A percentile compares a stretch with the other conserved stretches of the same genome.
phyloP scores from a whole-genome alignment of 2,888 invertebrate genomes.

The Polietes domitor region DNA sequence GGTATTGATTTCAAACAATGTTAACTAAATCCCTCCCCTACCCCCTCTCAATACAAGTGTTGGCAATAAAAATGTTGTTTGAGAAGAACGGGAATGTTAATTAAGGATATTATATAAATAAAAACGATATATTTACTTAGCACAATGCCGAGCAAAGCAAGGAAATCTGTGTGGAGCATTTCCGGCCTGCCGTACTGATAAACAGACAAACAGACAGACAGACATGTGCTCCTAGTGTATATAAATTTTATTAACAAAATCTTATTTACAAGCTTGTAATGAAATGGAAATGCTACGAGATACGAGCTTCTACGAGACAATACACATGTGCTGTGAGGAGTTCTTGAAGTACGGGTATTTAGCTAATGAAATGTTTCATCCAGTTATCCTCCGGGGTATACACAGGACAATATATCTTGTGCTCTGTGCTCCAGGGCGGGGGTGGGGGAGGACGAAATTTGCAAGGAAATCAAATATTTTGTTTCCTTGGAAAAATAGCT shows the following conservation, averaged over 20 bases:
- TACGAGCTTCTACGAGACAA: not conserved
- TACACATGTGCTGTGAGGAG: not conserved
- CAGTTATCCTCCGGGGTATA: not conserved
- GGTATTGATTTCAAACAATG: not conserved
- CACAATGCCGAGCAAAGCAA: not conserved
- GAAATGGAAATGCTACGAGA: not conserved
- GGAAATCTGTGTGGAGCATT: slow-evolving; percentile 9
- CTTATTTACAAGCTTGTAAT: not conserved
- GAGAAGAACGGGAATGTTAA: slow-evolving; percentile 21
- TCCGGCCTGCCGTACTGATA: not conserved
- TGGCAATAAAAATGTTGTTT: slow-evolving; percentile 5
- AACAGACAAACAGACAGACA: slow-evolving; percentile 1
- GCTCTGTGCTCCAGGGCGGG: no score
- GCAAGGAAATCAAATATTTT: not conserved
- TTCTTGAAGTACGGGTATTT: not conserved
- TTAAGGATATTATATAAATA: slow-evolving; percentile 31
- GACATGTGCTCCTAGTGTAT: not conserved
- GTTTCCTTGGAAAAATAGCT: not conserved
- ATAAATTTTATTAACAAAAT: slow-evolving; percentile 21
- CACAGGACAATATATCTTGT: not conserved
- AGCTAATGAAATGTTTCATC: slow-evolving; percentile 6
- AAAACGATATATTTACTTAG: slow-evolving; percentile 33
- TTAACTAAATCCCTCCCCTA: not conserved
- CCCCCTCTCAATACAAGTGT: not conserved
- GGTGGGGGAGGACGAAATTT: no score